phyloP scores from a whole-genome alignment of 2,888 invertebrate genomes.

The Parnassius glacialis region DNA sequence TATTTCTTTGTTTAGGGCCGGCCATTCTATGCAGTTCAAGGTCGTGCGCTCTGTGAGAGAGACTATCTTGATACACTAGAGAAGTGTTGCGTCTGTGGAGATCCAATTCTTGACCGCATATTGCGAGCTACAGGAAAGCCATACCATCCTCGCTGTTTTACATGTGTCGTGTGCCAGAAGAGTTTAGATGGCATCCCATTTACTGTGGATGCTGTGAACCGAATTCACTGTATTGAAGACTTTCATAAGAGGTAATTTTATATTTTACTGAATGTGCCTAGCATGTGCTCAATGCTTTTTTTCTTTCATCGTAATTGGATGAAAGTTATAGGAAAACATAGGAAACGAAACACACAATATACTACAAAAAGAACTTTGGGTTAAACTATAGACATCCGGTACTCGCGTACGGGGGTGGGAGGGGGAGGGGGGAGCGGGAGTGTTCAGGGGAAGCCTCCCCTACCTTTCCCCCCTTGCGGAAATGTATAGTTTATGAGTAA shows the following conservation, averaged over 20 bases:
- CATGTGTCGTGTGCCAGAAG: constrained; percentile 96
- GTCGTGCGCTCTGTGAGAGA: constrained; percentile 96
- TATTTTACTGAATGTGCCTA: too few relatives aligned
- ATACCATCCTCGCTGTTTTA: constrained; percentile 98
- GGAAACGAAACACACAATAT: too few relatives aligned
- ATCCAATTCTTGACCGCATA: constrained; percentile 96
- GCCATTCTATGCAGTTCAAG: constrained; percentile 92
- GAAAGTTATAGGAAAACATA: too few relatives aligned
- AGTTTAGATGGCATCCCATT: constrained; percentile 99
- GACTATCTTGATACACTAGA: constrained; percentile 98
- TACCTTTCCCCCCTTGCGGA: too few relatives aligned
- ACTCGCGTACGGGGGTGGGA: too few relatives aligned
- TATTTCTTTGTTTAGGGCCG: constrained; percentile 17
- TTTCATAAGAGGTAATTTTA: constrained; percentile 94
- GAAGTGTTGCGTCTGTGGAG: constrained; percentile 97
- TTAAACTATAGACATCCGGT: too few relatives aligned
- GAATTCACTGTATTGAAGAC: constrained; percentile 99
- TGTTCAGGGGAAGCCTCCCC: too few relatives aligned
- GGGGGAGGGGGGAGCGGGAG: too few relatives aligned
- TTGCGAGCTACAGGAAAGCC: constrained; percentile 97
- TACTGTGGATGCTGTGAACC: constrained; percentile 98
- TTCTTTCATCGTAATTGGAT: too few relatives aligned
- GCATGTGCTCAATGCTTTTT: too few relatives aligned
- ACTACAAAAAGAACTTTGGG: too few relatives aligned
- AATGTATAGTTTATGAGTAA: too few relatives aligned